A percentile compares a stretch with the other conserved stretches of the same genome.
Conservation (phyloP, 2,888 invertebrate species). For the Chymomyza procnemis region DNA sequence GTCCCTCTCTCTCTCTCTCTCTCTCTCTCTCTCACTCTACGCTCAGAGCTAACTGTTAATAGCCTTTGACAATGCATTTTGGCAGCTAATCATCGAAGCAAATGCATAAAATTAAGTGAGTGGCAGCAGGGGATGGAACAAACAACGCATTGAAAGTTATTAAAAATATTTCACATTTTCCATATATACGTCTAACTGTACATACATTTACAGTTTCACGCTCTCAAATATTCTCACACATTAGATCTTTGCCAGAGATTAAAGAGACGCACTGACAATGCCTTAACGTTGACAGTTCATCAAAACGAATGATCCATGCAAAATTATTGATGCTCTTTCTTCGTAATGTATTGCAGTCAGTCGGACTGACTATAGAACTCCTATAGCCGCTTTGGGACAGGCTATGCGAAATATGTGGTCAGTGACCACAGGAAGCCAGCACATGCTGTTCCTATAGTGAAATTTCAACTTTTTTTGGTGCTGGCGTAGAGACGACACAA, state of each 20-base stretch:
- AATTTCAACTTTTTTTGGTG: neutral
- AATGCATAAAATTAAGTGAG: constrained; percentile 72
- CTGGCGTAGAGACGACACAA: neutral
- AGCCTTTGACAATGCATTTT: constrained; percentile 43
- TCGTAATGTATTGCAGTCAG: neutral
- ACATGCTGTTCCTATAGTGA: neutral
- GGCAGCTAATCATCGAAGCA: constrained; percentile 69
- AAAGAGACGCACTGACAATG: constrained; percentile 46
- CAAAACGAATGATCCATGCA: constrained; percentile 75
- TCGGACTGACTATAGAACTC: neutral
- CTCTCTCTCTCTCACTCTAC: neutral
- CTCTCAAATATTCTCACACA: constrained; percentile 30
- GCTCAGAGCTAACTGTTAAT: neutral
- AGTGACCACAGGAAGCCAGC: too few relatives aligned
- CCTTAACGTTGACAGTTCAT: constrained; percentile 74
- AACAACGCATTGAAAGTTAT: constrained; percentile 46
- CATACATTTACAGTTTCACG: constrained; percentile 42
- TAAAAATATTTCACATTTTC: constrained; percentile 58
- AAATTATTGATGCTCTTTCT: constrained; percentile 49
- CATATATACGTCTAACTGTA: constrained; percentile 13
- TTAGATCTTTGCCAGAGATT: constrained; percentile 32
- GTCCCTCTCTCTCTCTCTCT: neutral
- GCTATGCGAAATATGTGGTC: too few relatives aligned
- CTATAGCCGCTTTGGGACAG: too few relatives aligned
- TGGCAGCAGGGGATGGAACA: constrained; percentile 10